Percentiles rank a stretch among this genome's conserved stretches.
phyloP scores from a whole-genome alignment of 2,797 vertebrate species.

The Poeciliopsis turneri region DNA sequence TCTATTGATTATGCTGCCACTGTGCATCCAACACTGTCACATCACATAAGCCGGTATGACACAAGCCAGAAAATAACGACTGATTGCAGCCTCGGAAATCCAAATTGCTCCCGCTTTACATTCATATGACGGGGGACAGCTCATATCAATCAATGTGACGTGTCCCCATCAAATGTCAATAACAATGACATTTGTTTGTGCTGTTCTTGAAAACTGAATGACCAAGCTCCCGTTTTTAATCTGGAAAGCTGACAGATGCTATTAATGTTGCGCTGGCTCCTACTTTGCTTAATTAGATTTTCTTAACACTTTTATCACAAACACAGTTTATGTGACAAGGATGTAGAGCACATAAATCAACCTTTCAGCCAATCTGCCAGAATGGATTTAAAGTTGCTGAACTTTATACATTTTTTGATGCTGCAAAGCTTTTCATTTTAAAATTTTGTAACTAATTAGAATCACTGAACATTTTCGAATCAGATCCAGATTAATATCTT shows the following conservation, averaged over 20 bases:
- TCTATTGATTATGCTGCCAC: conserved; percentile 50
- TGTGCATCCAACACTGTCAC: conserved; percentile 47
- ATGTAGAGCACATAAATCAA: conserved; percentile 57
- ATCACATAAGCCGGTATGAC: conserved; percentile 46
- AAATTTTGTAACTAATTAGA: neutral
- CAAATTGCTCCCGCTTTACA: conserved; percentile 53
- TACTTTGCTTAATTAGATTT: conserved; percentile 51
- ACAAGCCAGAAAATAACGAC: conserved; percentile 37
- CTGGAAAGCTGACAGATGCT: conserved; percentile 53
- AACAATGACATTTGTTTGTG: conserved; percentile 39
- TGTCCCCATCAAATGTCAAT: conserved; percentile 35
- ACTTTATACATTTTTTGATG: conserved; percentile 32
- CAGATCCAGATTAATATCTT: neutral
- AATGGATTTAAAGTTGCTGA: conserved; percentile 40
- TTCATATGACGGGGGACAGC: conserved; percentile 33
- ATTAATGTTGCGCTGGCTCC: conserved; percentile 61
- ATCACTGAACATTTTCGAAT: neutral
- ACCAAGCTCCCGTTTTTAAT: conserved; percentile 52
- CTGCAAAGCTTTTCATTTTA: conserved; percentile 17
- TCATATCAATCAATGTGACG: conserved; percentile 58
- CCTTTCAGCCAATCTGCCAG: conserved; percentile 47
- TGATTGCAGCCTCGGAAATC: conserved; percentile 27
- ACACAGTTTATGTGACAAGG: conserved; percentile 53
- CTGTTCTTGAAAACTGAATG: conserved; percentile 25
- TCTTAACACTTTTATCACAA: conserved; percentile 44